Evolutionary conservation across 2,797 vertebrate species (phyloP), one percentile per base, ranked within the genome.

Genomic region (Streptopelia turtur): DNA sequence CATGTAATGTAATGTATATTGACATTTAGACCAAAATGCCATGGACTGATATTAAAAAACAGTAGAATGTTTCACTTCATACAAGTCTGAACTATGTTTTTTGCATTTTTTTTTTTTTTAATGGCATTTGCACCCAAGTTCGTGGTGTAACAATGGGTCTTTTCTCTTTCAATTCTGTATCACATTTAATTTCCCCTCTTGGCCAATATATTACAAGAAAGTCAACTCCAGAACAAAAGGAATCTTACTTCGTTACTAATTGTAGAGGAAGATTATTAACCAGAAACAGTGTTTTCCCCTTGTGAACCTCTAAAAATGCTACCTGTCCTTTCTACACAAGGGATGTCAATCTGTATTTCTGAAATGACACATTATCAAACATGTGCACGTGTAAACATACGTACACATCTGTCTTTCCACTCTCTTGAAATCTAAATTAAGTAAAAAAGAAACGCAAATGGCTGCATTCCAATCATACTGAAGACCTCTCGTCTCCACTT

Each of bases 11-110:
- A 50, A 84, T 17, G 7, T 43, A 52, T 39, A 86, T 57, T 71
- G 74, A 90, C 74, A 95, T 91, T 94, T 93, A 89, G 37, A 74
- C 52, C 63, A 56, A 55, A 97, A 86, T 92, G 80, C 50, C 87
- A 83, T 7, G 8, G 52, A 23, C 8, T 53, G 55, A 56, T 50
- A 90, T 33, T 89, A 88, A 87, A 96, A 85, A 55, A 12, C 53
- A 76, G 60, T 16, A 31, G 10, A 74, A 31, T 76, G 68, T 93
- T 83, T 59, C 11, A 31, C 6, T 87, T 84, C 35, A 65, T 79
- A 37, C 12, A 37, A 92, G 70, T 49, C 64, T 59, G 57, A 71
- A 28, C 45, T 33, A 24, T 20, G 12, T 4, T 27, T 57, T 94
- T 85, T 56, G 20, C 31, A 30, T 4, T 30, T 14, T 17, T 82